phyloP scores from a whole-genome alignment of 2,888 invertebrate genomes.

The Noctua pronuba region DNA sequence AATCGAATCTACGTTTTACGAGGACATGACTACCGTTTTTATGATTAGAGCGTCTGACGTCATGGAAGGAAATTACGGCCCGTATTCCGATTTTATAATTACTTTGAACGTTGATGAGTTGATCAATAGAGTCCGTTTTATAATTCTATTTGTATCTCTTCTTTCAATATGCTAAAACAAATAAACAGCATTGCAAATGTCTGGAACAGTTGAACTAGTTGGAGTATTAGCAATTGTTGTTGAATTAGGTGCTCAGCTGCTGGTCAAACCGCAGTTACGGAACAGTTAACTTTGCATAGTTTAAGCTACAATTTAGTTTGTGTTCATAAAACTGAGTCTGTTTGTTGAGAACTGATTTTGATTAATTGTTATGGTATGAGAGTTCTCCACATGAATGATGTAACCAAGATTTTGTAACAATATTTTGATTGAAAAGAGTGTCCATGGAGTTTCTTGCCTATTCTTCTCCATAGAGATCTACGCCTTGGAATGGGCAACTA shows the following conservation, averaged over 20 bases:
- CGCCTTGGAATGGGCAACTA: too few species aligned
- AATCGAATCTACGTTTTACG: slow-evolving; percentile 48
- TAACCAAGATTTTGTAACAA: too few species aligned
- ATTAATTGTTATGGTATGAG: slow-evolving; percentile 3
- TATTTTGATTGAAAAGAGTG: too few species aligned
- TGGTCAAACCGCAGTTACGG: slow-evolving; percentile 14
- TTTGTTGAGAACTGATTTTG: slow-evolving; percentile 3
- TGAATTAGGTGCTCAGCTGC: slow-evolving; percentile 27
- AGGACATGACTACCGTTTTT: slow-evolving; percentile 46
- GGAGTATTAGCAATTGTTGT: slow-evolving; percentile 32
- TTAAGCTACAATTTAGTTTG: slow-evolving; percentile 27
- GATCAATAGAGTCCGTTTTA: slow-evolving; percentile 42
- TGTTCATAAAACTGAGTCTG: slow-evolving; percentile 22
- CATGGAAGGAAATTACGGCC: slow-evolving; percentile 53
- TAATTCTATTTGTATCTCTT: slow-evolving; percentile 49
- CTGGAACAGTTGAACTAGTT: slow-evolving; percentile 15
- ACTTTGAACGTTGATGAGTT: slow-evolving; percentile 48
- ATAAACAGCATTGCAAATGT: slow-evolving; percentile 37
- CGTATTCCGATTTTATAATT: slow-evolving; percentile 56
- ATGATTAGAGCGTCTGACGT: slow-evolving; percentile 54
- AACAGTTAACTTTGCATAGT: slow-evolving; percentile 29
- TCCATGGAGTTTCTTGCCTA: too few species aligned
- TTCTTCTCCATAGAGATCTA: too few species aligned
- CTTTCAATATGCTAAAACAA: slow-evolving; percentile 31
- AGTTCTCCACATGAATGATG: too few species aligned